Evolutionary conservation across 2,113 vertebrate species (phyloP).

Genomic region (Taxidea taxus): DNA sequence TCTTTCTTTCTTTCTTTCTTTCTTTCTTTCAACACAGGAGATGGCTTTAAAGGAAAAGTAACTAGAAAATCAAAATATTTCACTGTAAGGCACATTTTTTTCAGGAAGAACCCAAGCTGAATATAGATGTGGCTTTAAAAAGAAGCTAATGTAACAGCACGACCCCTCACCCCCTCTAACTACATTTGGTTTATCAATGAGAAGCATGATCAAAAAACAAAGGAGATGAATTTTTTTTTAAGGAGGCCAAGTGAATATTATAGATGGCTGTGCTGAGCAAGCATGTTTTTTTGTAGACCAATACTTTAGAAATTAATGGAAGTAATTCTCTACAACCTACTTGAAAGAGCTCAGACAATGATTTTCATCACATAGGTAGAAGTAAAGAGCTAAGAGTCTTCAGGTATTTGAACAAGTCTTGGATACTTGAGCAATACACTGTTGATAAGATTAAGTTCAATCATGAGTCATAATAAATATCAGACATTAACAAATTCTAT

Average conservation of each 20-base stretch:
- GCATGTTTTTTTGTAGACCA: neutral
- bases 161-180: neutral
- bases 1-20: neutral
- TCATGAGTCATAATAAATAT: neutral
- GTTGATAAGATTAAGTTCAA: neutral
- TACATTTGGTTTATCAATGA: neutral
- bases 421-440: neutral
- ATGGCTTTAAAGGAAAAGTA: neutral
- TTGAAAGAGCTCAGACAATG: neutral
- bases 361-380: neutral
- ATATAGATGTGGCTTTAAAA: neutral
- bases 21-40: neutral
- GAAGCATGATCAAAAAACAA: neutral
- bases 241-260: neutral
- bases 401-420: neutral
- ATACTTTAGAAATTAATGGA: slow-evolving; percentile 36
- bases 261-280: neutral
- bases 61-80: neutral
- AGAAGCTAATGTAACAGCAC: neutral
- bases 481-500: neutral
- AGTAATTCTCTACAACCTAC: neutral
- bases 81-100: neutral
- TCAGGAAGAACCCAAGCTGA: neutral
- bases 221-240: slow-evolving; percentile 1
- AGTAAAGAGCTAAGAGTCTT: neutral